These are phyloP conservation scores for Rhinichthys osculus DNA, from an alignment of 2,797 vertebrate genomes.

Conservation along the genomic window DNA sequence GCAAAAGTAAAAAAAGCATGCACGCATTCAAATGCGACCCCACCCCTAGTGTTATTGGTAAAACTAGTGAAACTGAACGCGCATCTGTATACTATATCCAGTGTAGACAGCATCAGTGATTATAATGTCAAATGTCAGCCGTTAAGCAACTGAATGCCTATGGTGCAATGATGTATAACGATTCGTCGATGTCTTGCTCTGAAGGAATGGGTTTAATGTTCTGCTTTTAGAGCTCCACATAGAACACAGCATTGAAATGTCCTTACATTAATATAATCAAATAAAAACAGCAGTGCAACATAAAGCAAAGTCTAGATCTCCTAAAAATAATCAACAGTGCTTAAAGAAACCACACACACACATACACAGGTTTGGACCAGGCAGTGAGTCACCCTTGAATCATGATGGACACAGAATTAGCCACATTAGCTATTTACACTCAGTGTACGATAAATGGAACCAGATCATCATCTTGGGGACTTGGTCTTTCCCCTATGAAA, in stretches of 20 bases:
- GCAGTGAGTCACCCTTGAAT: conserved; percentile 30
- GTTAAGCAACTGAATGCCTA: no score
- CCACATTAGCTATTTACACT: conserved; percentile 22
- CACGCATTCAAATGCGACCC: no score
- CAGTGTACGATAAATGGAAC: conserved; percentile 18
- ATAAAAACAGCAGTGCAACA: conserved; percentile 27
- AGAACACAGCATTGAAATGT: background rate
- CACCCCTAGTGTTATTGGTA: no score
- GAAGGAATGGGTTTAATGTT: background rate
- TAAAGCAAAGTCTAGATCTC: conserved; percentile 4
- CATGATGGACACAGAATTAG: conserved; percentile 36
- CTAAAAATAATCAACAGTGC: conserved; percentile 37
- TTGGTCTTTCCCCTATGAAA: conserved; percentile 16
- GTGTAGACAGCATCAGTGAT: no score
- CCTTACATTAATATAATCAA: background rate
- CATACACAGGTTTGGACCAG: background rate
- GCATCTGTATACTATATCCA: no score
- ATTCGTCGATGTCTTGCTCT: background rate
- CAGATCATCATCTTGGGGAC: conserved; percentile 31
- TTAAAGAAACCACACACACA: background rate
- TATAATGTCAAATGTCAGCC: no score
- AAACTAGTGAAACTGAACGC: no score
- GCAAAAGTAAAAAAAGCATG: no score
- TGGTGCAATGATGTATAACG: background rate
- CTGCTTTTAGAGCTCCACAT: background rate